Evolutionary conservation across 2,888 invertebrate genomes (phyloP), one percentile per base, ranked within the genome.

Genomic region (Drosophila sordidula): DNA sequence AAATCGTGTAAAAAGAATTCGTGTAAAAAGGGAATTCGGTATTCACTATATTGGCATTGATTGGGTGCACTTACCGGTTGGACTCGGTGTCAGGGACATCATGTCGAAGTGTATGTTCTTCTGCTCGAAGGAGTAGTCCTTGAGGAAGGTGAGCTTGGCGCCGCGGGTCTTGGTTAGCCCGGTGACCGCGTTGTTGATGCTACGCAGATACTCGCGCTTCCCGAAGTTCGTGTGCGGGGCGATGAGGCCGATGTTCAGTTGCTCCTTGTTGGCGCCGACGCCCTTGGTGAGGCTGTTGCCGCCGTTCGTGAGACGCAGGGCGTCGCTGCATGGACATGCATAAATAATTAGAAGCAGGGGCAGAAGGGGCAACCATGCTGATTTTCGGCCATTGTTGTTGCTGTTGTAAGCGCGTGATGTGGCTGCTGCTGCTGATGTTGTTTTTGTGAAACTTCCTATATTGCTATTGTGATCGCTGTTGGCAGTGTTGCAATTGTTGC

Each of bases 21-120:
- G n/a, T n/a, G n/a, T n/a, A n/a, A n/a, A n/a, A n/a, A n/a, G n/a
- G n/a, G n/a, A n/a, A n/a, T n/a, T n/a, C n/a, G 18, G 18, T 18
- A 1, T 18, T 18, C 2, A 18, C 18, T 18, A 18, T 22, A 29
- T 9, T 3, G 29, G 29, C 29, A 29, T 4, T 12, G 12, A 34
- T 34, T 11, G 1, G 16, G 44, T 34, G 16, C 57, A 91, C 92
- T 92, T 93, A 96, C 95, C 95, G 93, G 95, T 95, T 62, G 96
- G 96, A 92, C 95, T 95, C 32, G 96, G 96, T 70, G 95, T 95
- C 65, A 96, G 92, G 66, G 94, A 94, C 94, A 96, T 95, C 93
- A 95, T 94, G 63, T 94, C 94, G 81, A 93, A 93, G 82, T 94
- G 94, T 62, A 95, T 94, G 87, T 95, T 94, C 59, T 93, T 92